Evolutionary conservation across 2,797 vertebrate species (phyloP), one percentile per base, ranked within the genome.

Genomic region (Molossus molossus): DNA sequence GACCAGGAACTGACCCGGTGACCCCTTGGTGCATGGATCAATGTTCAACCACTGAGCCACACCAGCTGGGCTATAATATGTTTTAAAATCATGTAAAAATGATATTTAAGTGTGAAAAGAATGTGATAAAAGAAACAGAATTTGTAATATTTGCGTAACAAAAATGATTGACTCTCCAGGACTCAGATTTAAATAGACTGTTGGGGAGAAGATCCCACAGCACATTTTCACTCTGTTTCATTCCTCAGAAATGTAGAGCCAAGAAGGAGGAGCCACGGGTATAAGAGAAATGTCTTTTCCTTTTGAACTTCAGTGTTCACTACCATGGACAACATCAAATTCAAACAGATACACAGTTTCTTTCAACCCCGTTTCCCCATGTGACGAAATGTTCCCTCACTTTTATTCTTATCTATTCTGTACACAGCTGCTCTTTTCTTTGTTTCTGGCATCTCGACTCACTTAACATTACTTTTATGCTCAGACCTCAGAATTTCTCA

Each of bases 391-490:
- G 89, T 91, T 94, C 67, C 88, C 40, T 94, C 40, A 37, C 73
- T 86, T 97, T 97, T 80, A 96, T 93, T 87, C 86, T 94, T 95
- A 86, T 93, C 87, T 95, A 40, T 97, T 91, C 93, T 96, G 6
- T 89, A 81, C 97, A 48, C 60, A 97, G 94, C 40, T 96, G 94
- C 23, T 94, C 15, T 92, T 97, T 92, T 91, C 85, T 98, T 97
- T 96, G 65, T 92, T 90, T 97, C 88, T 97, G 79, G 93, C 97
- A 95, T 97, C 97, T 97, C 91, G 95, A 93, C 88, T 82, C 17
- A 65, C 93, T 96, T 93, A 97, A 90, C 53, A 57, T 94, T 48
- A 79, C 60, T 90, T 97, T 95, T 93, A 86, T 93, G 89, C 77
- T 79, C 76, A 94, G 93, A 85, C 45, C 1, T 87, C 64, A 84